Evolutionary conservation across 23 tunicate genomes (phyloP).

Genomic region (Halocynthia roretzi): DNA sequence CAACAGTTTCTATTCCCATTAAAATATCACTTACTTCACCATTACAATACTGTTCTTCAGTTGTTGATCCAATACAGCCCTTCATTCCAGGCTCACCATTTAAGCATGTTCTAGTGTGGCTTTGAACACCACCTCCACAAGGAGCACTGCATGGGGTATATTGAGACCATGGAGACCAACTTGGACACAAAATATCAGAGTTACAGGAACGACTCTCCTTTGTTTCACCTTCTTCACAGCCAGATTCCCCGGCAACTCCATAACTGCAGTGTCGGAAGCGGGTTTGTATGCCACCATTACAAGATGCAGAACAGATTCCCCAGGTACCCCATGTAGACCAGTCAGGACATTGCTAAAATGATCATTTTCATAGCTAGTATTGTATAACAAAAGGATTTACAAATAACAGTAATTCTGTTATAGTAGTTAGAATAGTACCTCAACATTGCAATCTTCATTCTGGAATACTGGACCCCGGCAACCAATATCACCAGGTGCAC

Average conservation of each 20-base stretch:
- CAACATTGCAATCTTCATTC: neutral
- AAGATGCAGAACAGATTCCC: constrained; percentile 55
- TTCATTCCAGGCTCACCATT: constrained; percentile 31
- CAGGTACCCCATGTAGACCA: constrained; percentile 64
- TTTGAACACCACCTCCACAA: constrained; percentile 62
- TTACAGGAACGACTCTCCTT: constrained; percentile 13
- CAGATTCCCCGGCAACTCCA: constrained; percentile 51
- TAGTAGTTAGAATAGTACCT: neutral
- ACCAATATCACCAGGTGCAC: constrained; percentile 69
- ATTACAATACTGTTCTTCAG: constrained; percentile 43
- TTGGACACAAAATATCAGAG: constrained; percentile 35
- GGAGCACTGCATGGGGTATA: constrained; percentile 48
- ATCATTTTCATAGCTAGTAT: neutral
- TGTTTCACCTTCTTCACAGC: constrained; percentile 46
- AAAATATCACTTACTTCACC: constrained; percentile 34
- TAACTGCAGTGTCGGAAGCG: constrained; percentile 46
- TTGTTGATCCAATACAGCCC: constrained; percentile 40
- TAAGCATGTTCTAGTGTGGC: constrained; percentile 31
- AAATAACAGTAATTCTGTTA: neutral
- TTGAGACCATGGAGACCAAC: constrained; percentile 73
- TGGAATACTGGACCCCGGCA: constrained; percentile 20
- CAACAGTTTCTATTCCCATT: neutral
- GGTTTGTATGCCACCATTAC: constrained; percentile 59
- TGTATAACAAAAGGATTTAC: neutral
- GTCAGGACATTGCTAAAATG: constrained; percentile 31